A percentile compares a stretch with the other conserved stretches of the same genome.
Evolutionary conservation across 2,113 vertebrate genomes (phyloP).

Genomic region (Pandion haliaetus): DNA sequence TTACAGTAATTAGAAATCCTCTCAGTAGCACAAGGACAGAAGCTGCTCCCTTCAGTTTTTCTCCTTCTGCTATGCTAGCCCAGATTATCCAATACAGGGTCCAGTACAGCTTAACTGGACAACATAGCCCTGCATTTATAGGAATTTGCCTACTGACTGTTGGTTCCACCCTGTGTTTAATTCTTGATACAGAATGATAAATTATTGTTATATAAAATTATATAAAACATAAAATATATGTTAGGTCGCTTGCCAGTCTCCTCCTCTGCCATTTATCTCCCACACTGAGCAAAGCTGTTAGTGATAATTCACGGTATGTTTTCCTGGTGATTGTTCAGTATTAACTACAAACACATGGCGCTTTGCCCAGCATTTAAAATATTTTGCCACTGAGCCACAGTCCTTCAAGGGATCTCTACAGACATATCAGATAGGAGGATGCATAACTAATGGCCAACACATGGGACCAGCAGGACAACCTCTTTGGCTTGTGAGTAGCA

Average conservation of each 20-base stretch:
- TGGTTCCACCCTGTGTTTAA: not conserved
- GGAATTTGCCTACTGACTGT: not conserved
- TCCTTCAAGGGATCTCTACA: not conserved
- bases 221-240: too few species aligned
- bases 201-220: not conserved
- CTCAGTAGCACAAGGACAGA: not conserved
- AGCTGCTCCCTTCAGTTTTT: not conserved
- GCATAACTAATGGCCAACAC: not conserved
- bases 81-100: not conserved
- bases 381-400: not conserved
- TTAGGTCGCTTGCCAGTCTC: not conserved
- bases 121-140: not conserved
- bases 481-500: not conserved
- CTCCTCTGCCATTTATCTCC: not conserved
- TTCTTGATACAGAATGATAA: not conserved
- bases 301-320: not conserved
- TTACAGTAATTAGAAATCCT: not conserved
- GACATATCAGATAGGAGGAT: not conserved
- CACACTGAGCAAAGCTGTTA: not conserved
- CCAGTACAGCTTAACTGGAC: not conserved
- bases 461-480: not conserved
- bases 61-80: not conserved
- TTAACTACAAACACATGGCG: not conserved
- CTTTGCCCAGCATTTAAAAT: not conserved
- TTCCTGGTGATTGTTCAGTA: not conserved